Conservation (phyloP, 1,140 invertebrate species). For the Xylocopa sonorina region DNA sequence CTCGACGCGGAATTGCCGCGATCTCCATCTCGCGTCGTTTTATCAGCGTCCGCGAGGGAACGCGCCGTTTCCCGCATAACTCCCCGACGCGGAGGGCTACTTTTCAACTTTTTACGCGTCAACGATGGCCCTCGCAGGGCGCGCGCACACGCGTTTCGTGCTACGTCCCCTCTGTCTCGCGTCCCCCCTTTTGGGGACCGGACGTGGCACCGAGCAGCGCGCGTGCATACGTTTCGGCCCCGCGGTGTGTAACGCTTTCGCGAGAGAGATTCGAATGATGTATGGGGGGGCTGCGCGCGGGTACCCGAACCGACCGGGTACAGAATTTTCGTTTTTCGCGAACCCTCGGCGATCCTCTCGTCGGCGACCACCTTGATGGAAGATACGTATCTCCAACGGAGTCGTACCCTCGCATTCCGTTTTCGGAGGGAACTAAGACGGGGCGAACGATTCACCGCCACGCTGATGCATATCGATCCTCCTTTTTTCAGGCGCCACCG, state of each 20-base stretch:
- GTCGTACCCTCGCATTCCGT: slow-evolving; percentile 57
- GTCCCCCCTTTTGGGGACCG: no score
- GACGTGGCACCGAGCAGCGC: slow-evolving; percentile 15
- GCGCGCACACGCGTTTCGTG: slow-evolving; percentile 28
- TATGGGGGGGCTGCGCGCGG: slow-evolving; percentile 50
- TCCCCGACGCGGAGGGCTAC: slow-evolving; percentile 64
- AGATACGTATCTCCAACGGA: slow-evolving; percentile 49
- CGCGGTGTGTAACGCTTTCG: not conserved
- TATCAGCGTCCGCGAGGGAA: slow-evolving; percentile 65
- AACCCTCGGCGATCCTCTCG: slow-evolving; percentile 31
- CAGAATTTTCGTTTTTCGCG: slow-evolving; percentile 62
- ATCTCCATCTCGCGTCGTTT: slow-evolving; percentile 62
- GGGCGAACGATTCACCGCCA: not conserved
- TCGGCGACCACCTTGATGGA: slow-evolving; percentile 58
- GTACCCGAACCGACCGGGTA: slow-evolving; percentile 56
- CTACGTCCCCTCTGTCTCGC: slow-evolving; percentile 7
- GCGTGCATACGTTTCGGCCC: slow-evolving; percentile 13
- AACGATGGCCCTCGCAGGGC: not conserved
- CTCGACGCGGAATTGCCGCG: slow-evolving; percentile 46
- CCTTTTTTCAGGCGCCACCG: not conserved
- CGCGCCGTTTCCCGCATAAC: slow-evolving; percentile 66
- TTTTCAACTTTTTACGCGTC: slow-evolving; percentile 73
- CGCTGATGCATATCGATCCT: slow-evolving; percentile 16
- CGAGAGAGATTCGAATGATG: slow-evolving; percentile 53
- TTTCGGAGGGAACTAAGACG: slow-evolving; percentile 28